A percentile compares a stretch with the other conserved stretches of the same genome.
Conservation (phyloP, 1,140 invertebrate species). For the Trachelipus rathkii region DNA sequence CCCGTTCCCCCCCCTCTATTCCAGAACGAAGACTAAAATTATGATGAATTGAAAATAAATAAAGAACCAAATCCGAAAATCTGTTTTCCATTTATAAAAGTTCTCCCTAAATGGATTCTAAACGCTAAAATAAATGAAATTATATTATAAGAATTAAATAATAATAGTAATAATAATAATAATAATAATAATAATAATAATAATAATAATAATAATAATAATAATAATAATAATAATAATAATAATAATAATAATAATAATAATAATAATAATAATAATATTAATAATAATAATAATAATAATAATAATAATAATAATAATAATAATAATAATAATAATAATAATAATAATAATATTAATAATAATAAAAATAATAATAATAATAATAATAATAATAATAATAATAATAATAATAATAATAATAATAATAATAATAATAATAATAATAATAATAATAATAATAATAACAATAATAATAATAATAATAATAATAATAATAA, state of each 20-base stretch:
- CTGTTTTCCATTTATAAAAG: conserved; percentile 4
- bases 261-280: no score
- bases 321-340: no score
- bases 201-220: no score
- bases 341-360: no score
- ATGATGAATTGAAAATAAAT: conserved; percentile 8
- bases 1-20: no score
- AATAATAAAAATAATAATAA: no score
- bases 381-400: no score
- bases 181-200: not conserved
- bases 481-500: not conserved
- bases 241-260: no score
- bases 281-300: not conserved
- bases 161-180: conserved; percentile 12
- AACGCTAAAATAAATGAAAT: not conserved
- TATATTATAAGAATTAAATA: not conserved
- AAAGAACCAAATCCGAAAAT: not conserved
- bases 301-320: not conserved
- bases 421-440: no score
- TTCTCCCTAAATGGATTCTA: not conserved
- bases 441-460: not conserved
- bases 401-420: no score
- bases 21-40: not conserved
- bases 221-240: no score
- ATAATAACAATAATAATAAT: conserved; percentile 12